phyloP scores from a whole-genome alignment of 2,888 invertebrate species.

The Spialia ferax region DNA sequence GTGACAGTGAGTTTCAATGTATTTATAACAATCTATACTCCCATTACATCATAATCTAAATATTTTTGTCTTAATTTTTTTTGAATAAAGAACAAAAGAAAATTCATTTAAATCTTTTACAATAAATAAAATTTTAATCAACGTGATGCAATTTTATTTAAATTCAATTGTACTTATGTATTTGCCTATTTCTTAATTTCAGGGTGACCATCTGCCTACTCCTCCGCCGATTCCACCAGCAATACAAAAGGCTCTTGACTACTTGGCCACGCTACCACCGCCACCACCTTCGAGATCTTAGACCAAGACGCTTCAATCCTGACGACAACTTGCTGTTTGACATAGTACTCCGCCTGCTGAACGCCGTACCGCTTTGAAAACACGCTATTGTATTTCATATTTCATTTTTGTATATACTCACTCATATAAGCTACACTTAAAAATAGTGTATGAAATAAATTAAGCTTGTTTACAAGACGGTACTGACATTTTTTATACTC shows the following conservation, averaged over 20 bases:
- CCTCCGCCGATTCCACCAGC: constrained; percentile 92
- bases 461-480: constrained; percentile 63
- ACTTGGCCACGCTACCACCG: constrained; percentile 89
- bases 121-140: no score
- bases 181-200: constrained; percentile 51
- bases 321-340: constrained; percentile 40
- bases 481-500: constrained; percentile 55
- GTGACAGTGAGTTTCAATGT: no score
- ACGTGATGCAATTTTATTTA: neutral
- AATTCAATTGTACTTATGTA: no score
- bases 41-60: no score
- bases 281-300: constrained; percentile 69
- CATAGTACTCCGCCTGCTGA: constrained; percentile 47
- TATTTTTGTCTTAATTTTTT: no score
- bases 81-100: no score
- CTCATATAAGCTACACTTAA: constrained; percentile 30
- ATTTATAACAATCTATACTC: no score
- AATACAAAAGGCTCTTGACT: constrained; percentile 91
- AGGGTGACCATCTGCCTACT: constrained; percentile 91
- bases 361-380: constrained; percentile 65
- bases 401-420: constrained; percentile 35
- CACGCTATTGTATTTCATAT: constrained; percentile 45
- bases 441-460: constrained; percentile 37
- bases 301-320: constrained; percentile 3
- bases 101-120: no score